Evolutionary conservation across 2,888 invertebrate genomes (phyloP).

Genomic region (Xestia ashworthii): DNA sequence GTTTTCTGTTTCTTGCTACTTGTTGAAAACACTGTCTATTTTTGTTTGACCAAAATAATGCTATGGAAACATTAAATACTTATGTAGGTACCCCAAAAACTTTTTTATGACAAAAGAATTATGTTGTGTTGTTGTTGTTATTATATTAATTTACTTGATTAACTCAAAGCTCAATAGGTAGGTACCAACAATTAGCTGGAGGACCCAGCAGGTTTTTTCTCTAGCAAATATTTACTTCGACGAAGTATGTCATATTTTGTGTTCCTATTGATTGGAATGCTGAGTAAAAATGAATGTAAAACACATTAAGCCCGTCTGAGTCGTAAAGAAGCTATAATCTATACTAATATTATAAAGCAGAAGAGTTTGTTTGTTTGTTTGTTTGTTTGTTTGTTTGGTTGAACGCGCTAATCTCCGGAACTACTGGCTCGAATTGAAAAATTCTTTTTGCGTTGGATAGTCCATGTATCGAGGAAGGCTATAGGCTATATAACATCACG

Average conservation of each 20-base stretch:
- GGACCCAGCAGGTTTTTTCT: conserved; percentile 1
- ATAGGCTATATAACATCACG: too few species aligned
- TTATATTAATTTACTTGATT: neutral
- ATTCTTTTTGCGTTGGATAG: too few species aligned
- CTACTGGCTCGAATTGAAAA: too few species aligned
- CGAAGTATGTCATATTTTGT: conserved; percentile 12
- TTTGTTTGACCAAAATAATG: too few species aligned
- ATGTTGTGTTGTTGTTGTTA: too few species aligned
- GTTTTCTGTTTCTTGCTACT: neutral
- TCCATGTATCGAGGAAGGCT: too few species aligned
- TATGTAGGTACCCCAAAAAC: neutral
- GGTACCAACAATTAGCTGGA: neutral
- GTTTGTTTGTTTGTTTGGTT: too few species aligned
- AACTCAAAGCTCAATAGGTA: neutral
- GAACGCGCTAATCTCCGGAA: too few species aligned
- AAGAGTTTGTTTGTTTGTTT: too few species aligned
- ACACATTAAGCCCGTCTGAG: conserved; percentile 67
- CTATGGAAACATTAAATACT: too few species aligned
- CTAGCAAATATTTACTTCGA: conserved; percentile 22
- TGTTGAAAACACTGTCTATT: conserved; percentile 1
- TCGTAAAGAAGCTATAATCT: conserved; percentile 74
- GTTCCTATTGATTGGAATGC: conserved; percentile 44
- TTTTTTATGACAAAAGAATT: conserved; percentile 7
- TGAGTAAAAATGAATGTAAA: conserved; percentile 64
- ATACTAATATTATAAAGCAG: too few species aligned